Evolutionary conservation across 2,113 vertebrate genomes (phyloP).

Genomic region (Patagioenas fasciata): DNA sequence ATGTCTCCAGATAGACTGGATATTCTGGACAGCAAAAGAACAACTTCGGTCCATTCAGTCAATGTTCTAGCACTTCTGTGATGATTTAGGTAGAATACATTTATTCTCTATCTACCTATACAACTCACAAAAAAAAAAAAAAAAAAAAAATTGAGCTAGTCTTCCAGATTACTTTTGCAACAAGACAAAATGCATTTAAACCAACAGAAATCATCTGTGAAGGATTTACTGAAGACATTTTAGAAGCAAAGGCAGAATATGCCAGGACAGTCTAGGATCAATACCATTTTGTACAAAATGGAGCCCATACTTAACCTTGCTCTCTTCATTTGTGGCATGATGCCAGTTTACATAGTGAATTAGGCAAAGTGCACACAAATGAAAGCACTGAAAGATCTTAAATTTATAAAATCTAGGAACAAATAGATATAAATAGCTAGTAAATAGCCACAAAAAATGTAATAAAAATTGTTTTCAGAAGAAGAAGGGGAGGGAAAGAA

Average conservation of each 20-base stretch:
- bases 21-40: background rate
- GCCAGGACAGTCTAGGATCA: background rate
- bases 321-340: background rate
- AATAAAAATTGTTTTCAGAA: background rate
- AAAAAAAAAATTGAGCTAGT: background rate
- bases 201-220: background rate
- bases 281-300: background rate
- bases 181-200: background rate
- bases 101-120: background rate
- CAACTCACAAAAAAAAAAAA: background rate
- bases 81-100: background rate
- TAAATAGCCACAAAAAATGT: background rate
- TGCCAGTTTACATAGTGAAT: background rate
- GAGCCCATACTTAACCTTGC: background rate
- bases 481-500: background rate
- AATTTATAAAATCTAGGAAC: background rate
- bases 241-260: background rate
- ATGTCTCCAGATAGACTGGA: background rate
- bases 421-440: background rate
- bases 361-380: background rate
- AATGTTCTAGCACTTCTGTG: background rate
- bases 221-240: background rate
- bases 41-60: background rate
- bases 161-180: background rate
- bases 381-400: background rate